A percentile compares a stretch with the other conserved stretches of the same genome.
Evolutionary conservation across 37 sponge, comb jelly and placozoan genomes (phyloP).

Genomic region (Aplysina aerophoba): DNA sequence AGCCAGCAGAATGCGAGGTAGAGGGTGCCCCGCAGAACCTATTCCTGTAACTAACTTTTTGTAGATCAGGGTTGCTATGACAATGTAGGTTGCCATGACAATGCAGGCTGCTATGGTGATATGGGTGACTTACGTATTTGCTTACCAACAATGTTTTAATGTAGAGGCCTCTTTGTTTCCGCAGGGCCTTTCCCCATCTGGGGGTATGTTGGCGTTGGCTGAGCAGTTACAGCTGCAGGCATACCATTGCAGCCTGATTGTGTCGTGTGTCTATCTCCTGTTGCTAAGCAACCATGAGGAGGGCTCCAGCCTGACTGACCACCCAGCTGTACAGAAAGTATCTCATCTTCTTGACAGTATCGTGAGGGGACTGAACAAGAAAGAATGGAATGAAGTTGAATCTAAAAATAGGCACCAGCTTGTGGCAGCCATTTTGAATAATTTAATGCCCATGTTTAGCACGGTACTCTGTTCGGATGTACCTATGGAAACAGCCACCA

Average conservation of each 20-base stretch:
- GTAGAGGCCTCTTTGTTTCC: background rate
- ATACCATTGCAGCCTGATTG: constrained; percentile 42
- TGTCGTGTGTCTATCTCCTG: background rate
- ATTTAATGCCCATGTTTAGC: background rate
- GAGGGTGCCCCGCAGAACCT: no score
- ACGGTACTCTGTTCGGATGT: background rate
- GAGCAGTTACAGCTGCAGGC: constrained; percentile 29
- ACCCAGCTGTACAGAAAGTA: constrained; percentile 32
- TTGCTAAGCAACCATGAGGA: constrained; percentile 44
- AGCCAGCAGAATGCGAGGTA: constrained; percentile 11
- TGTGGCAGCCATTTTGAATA: background rate
- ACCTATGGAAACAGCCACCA: background rate
- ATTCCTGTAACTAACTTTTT: no score
- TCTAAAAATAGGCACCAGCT: background rate
- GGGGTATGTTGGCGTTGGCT: constrained; percentile 2
- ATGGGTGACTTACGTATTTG: no score
- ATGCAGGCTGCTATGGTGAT: no score
- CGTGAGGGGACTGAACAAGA: background rate
- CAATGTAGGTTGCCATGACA: no score
- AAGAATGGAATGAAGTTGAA: background rate
- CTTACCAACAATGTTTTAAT: no score
- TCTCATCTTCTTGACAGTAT: background rate
- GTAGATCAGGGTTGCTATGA: no score
- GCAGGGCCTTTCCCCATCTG: no score
- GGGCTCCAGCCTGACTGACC: constrained; percentile 30